Percentiles rank a stretch among this genome's conserved stretches.
phyloP scores from a whole-genome alignment of 2,113 vertebrate species.

The Corvus cornix region DNA sequence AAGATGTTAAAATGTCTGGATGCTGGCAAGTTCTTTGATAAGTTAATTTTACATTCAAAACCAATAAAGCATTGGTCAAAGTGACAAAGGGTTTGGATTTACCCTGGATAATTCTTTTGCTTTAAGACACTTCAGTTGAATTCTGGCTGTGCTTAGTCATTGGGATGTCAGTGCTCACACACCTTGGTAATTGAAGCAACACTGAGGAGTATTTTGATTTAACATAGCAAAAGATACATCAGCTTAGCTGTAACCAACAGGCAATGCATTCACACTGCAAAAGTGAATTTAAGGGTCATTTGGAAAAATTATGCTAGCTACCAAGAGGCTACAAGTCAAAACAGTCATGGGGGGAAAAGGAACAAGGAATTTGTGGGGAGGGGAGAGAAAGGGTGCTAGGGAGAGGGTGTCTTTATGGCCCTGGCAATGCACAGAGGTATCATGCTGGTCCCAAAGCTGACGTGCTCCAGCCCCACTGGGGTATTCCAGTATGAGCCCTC shows the following conservation, averaged over 20 bases:
- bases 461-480: not conserved
- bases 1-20: not conserved
- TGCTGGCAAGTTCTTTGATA: not conserved
- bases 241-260: conserved; percentile 26
- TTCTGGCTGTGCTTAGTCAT: conserved; percentile 14
- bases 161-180: not conserved
- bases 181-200: conserved; percentile 42
- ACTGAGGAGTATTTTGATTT: conserved; percentile 35
- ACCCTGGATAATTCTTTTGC: conserved; percentile 58
- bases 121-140: conserved; percentile 63
- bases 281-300: not conserved
- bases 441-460: not conserved
- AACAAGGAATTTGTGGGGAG: not conserved
- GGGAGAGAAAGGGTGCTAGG: not conserved
- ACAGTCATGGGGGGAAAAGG: rapidly evolving
- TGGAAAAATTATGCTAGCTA: not conserved
- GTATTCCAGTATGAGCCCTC: not conserved
- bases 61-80: conserved; percentile 37
- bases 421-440: rapidly evolving
- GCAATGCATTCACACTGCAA: not conserved
- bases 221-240: not conserved
- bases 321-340: not conserved
- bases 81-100: conserved; percentile 32
- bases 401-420: not conserved
- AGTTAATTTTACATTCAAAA: conserved; percentile 61